phyloP scores from a whole-genome alignment of 2,113 vertebrate species.

The Recurvirostra avosetta region DNA sequence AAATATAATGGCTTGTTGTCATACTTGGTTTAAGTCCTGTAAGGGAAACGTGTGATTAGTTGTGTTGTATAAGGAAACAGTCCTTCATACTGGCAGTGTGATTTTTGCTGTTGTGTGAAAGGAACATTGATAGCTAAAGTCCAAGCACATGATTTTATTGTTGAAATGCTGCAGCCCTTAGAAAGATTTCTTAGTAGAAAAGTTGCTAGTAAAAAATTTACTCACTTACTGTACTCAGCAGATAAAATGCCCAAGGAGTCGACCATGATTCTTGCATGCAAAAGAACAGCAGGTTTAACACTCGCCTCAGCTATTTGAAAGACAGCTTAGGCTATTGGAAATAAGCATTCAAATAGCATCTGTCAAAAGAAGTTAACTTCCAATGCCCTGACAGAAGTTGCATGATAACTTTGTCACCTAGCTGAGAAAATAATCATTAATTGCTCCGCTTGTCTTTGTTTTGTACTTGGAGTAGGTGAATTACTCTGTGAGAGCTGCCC shows the following conservation, averaged over 20 bases:
- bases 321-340: not conserved
- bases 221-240: not conserved
- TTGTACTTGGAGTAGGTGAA: not conserved
- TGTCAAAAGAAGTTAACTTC: not conserved
- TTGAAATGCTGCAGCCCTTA: conserved; percentile 49
- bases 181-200: conserved; percentile 47
- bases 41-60: not conserved
- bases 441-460: not conserved
- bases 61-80: conserved; percentile 57
- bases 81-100: conserved; percentile 7
- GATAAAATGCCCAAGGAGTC: not conserved
- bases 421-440: conserved; percentile 9
- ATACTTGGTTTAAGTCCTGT: not conserved
- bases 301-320: not conserved
- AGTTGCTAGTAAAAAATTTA: conserved; percentile 19
- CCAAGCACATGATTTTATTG: conserved; percentile 32
- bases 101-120: conserved; percentile 45
- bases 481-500: not conserved
- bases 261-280: not conserved
- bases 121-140: not conserved
- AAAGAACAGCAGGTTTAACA: not conserved
- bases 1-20: not conserved
- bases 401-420: not conserved
- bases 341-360: not conserved
- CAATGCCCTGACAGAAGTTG: not conserved